Evolutionary conservation across 2,888 invertebrate species (phyloP).

Genomic region (Aspidiotus rigidus): DNA sequence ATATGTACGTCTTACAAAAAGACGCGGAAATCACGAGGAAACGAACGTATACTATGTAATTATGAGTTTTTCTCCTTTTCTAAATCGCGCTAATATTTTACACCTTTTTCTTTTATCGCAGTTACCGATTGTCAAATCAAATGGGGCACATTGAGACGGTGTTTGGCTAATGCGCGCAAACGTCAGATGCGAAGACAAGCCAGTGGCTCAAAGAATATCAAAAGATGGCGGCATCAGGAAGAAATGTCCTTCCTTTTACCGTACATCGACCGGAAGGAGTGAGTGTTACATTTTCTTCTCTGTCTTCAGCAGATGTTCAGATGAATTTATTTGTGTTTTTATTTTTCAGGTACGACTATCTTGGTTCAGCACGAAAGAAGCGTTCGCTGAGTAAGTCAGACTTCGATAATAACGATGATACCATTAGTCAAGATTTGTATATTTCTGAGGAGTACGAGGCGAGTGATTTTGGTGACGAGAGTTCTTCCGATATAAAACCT

Average conservation of each 20-base stretch:
- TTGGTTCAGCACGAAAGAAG: background rate
- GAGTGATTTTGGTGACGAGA: slow-evolving; percentile 8
- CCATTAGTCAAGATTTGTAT: slow-evolving; percentile 21
- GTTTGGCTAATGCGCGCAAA: slow-evolving; percentile 30
- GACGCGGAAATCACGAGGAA: too few relatives aligned
- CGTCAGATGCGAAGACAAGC: slow-evolving; percentile 26
- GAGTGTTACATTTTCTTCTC: slow-evolving; percentile 3
- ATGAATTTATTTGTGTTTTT: background rate
- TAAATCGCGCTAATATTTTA: background rate
- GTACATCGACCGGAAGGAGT: slow-evolving; percentile 30
- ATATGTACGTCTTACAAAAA: too few relatives aligned
- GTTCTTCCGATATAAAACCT: slow-evolving; percentile 7
- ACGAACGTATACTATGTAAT: too few relatives aligned
- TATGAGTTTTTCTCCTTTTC: too few relatives aligned
- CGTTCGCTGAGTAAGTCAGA: too few relatives aligned
- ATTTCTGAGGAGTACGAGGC: slow-evolving; percentile 30
- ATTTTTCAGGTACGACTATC: slow-evolving; percentile 1
- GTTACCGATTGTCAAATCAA: slow-evolving; percentile 32
- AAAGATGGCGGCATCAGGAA: slow-evolving; percentile 32
- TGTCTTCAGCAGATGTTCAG: too few relatives aligned
- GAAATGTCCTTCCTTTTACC: slow-evolving; percentile 31
- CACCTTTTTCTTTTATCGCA: background rate
- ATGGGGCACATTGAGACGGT: slow-evolving; percentile 31
- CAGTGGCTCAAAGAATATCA: slow-evolving; percentile 23
- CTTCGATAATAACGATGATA: background rate